A percentile compares a stretch with the other conserved stretches of the same genome.
Evolutionary conservation across 2,797 vertebrate species (phyloP).

Genomic region (Microctenopoma steveboyesi): DNA sequence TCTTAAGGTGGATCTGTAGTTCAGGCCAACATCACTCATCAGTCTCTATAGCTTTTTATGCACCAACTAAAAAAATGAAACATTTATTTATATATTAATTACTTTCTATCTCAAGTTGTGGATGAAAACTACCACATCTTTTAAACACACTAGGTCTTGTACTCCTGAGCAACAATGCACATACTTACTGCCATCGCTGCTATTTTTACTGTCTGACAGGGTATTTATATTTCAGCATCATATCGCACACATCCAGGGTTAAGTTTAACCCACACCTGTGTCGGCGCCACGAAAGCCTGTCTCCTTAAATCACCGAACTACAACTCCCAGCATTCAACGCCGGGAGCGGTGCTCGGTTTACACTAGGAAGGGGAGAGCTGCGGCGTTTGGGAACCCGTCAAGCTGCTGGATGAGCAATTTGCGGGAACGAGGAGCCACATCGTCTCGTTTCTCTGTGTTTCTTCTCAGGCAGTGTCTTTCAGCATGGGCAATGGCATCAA

Average conservation of each 20-base stretch:
- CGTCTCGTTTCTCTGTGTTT: not conserved
- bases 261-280: not conserved
- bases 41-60: too few relatives aligned
- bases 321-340: slow-evolving; percentile 69
- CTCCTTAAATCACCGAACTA: slow-evolving; percentile 45
- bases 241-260: not conserved
- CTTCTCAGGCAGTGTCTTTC: slow-evolving; percentile 9
- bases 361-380: slow-evolving; percentile 36
- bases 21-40: too few relatives aligned
- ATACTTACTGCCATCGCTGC: not conserved
- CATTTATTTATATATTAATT: not conserved
- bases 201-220: not conserved
- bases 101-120: not conserved
- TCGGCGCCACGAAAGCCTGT: not conserved
- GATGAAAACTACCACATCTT: not conserved
- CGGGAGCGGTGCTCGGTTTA: slow-evolving; percentile 31
- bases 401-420: slow-evolving; percentile 11
- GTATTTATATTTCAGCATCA: slow-evolving; percentile 25
- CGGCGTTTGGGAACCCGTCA: slow-evolving; percentile 26
- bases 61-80: not conserved
- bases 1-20: too few relatives aligned
- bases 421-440: slow-evolving; percentile 1
- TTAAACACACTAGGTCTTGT: not conserved
- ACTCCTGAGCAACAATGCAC: not conserved
- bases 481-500: slow-evolving; percentile 86